A percentile compares a stretch with the other conserved stretches of the same genome.
phyloP scores from a whole-genome alignment of 1,140 invertebrate genomes.

The Camponotus vicinus region DNA sequence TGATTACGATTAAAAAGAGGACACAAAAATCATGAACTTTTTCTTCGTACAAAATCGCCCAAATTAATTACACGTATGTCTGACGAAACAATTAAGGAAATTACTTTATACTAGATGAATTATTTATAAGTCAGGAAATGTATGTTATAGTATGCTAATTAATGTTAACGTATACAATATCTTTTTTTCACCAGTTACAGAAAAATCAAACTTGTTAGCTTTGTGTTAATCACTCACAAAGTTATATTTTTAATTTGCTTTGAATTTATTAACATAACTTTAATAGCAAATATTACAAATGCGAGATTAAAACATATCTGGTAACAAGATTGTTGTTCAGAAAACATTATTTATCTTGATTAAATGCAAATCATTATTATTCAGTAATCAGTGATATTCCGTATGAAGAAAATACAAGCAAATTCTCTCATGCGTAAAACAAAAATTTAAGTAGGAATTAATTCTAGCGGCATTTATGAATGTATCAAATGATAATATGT shows the following conservation, averaged over 20 bases:
- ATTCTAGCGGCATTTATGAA: not conserved
- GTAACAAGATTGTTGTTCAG: not conserved
- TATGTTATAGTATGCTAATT: constrained; percentile 15
- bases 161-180: constrained; percentile 29
- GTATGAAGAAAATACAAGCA: too few relatives aligned
- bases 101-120: constrained; percentile 27
- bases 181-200: not conserved
- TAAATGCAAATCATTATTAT: not conserved
- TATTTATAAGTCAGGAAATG: not conserved
- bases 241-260: not conserved
- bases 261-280: not conserved
- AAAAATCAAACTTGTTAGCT: constrained; percentile 9
- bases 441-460: constrained; percentile 12
- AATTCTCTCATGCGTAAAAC: not conserved
- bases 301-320: not conserved
- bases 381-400: not conserved
- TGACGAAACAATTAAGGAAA: constrained; percentile 5
- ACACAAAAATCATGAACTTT: not conserved
- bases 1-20: not conserved
- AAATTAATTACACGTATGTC: not conserved
- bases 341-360: not conserved
- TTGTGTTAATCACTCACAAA: not conserved
- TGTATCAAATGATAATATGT: not conserved
- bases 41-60: too few relatives aligned
- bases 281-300: not conserved